Base-by-base conservation (phyloP, 2,888 invertebrate species). In the Apodemia duryi region DNA sequence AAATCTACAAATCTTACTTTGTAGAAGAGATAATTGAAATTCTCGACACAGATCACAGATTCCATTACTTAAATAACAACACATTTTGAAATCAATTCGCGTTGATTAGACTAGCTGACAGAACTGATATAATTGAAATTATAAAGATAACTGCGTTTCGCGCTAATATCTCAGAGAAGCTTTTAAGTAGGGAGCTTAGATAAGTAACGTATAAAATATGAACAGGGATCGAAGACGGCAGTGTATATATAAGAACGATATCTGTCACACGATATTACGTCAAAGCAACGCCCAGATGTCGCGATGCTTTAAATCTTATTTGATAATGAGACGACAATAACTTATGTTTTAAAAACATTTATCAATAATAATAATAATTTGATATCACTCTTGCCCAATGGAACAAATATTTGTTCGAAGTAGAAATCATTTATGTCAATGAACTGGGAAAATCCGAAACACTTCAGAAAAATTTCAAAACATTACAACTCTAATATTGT, bases 151-250 rank as follows among this genome's bases (percentile, higher is more conserved):
- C 77, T 81, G 74, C 75, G 76, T 77, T 78, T 75, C 73, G 79
- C 79, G 73, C 74, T 76, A 79, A 78, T 80, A 82, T 79, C 80
- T 43, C 43, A 4, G 81, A 81, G 85, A 80, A 84, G 84, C 89
- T 86, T 88, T 86, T 86, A 88, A 88, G 89, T 88, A 84, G 85
- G 82, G 78, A 87, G 86, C 89, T 89, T 85, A 86, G 90, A 89
- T 91, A 90, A 88, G 87, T 80, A 76, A 76, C 82, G 86, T 81
- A 88, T 85, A 82, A 85, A 90, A 91, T 91, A 90, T 85, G 80
- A 82, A 77, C 81, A 79, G 80, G 75, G 76, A 79, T 77, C 75
- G 77, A 80, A 85, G 82, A 81, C 86, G 83, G 85, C 88, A 84
- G 81, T 52, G 52, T 90, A 89, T 91, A 86, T 91, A 91, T 91